Evolutionary conservation across 1,140 invertebrate species (phyloP), one percentile per base, ranked within the genome.

Genomic region (Venustaconcha ellipsiformis): DNA sequence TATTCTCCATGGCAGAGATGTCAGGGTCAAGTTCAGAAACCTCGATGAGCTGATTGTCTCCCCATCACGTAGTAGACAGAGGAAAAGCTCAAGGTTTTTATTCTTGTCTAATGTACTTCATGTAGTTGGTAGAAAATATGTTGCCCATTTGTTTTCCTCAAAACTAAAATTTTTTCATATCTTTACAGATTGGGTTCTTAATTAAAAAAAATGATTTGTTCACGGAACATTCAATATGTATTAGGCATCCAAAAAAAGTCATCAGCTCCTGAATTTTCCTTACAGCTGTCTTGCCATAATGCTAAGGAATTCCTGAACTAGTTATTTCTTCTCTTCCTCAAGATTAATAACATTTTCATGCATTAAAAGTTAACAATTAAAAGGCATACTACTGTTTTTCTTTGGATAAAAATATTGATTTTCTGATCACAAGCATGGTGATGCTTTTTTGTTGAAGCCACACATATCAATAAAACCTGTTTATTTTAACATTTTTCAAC

Each of bases 1-100:
- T 20, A 63, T 83, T 17, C 76, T 81, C 1, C 80, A 82, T 60
- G 84, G 81, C 2, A 66, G 74, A 26, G 80, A 86, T 55, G 81
- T 83, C 65, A 80, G 78, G n/a, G 78, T 84, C 8, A 80, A 80
- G 66, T 85, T 87, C 70, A 81, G 81, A 20, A 86, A 87, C 64
- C 78, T 80, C 56, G 83, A 87, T 65, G 84, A 87, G 67, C 83
- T 88, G 1, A 88, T 88, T 37, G 76, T 86, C 56, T 88, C 87
- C 30, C 87, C 87, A 3, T 83, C 80, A 5, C 71, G 84, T 20
- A 84, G 83, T 58, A 83, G 83, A 37, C 37, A 37, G 26, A 67
- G 69, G 18, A 78, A 70, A 58, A 66, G 57, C 75, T 72, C 70
- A 69, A 74, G 67, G 70, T 76, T 64, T 62, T 62, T 65, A 63